phyloP scores from a whole-genome alignment of 1,140 invertebrate species.

The Macrocentrus cingulum region DNA sequence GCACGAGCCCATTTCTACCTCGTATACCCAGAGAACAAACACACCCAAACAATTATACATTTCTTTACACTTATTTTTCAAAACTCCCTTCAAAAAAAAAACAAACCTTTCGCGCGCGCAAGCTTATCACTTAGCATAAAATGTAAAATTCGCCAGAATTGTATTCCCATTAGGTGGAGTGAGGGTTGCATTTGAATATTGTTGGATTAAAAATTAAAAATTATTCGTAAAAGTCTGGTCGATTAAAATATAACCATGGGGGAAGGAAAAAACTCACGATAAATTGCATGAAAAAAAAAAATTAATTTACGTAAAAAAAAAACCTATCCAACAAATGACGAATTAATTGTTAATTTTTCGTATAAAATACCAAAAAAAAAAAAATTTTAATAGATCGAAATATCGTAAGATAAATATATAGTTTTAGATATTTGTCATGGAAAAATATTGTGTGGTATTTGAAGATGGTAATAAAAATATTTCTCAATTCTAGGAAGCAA shows the following conservation, averaged over 20 bases:
- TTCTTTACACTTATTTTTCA: no score
- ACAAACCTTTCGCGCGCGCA: neutral
- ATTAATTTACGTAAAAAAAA: no score
- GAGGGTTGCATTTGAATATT: constrained; percentile 33
- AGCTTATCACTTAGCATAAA: constrained; percentile 34
- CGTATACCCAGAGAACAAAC: no score
- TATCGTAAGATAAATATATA: no score
- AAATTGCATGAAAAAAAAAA: neutral
- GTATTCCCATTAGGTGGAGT: constrained; percentile 35
- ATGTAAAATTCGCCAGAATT: constrained; percentile 37
- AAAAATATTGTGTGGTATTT: no score
- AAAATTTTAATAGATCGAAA: no score
- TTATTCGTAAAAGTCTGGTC: constrained; percentile 28
- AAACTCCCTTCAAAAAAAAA: no score
- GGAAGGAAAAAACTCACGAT: constrained; percentile 4
- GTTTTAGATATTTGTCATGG: no score
- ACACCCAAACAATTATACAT: no score
- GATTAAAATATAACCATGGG: constrained; percentile 26
- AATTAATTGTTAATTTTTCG: no score
- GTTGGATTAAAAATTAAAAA: constrained; percentile 38
- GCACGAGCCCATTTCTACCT: neutral
- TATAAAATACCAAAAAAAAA: no score
- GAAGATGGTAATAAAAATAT: constrained; percentile 28
- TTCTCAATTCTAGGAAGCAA: constrained; percentile 24
- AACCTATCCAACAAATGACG: no score